Base-by-base conservation (phyloP, 2,888 invertebrate genomes). In the Ptychoptera albimana region DNA sequence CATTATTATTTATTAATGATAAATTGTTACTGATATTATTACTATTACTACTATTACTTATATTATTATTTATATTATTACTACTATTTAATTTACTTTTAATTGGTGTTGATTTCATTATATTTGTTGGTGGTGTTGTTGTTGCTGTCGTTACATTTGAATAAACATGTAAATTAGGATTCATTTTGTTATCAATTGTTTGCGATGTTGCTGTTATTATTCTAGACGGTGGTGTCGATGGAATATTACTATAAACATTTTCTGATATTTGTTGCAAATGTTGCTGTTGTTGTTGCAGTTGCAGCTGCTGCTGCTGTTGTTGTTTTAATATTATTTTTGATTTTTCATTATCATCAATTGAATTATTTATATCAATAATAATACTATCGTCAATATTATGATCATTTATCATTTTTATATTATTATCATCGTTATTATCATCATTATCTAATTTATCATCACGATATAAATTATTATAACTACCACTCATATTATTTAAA, bases 241-340 rank as follows among this genome's bases (percentile, higher is more conserved):
- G 60, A 52, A 66, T 58, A 53, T 66, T 66, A 53, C 62, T 63
- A 52, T 66, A 66, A 53, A 64, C 59, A 48, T 63, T 65, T 50
- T 66, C 65, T 5, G 58, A 54, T 49, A 23, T 5, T 23, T 23
- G 23, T 23, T 23, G 23, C 23, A 5, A 7, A 41, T 32, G 45
- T 39, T 31, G 44, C 45, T 35, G 42, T 40, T 41, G 48, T 42
- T 37, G 50, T 23, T 23, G 23, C 23, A 5, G 23, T 43, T 32
- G 45, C 41, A 29, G 44, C 45, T 35, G 42, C 42, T 41, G 48
- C 39, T 37, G 50, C 47, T 43, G 47, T 37, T n/a, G 44, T 30
- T 15, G 44, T 30, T 31, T 43, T 36, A 14, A 43, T 8, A 16
- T 15, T 7, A 35, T 39, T 36, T 34, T 40, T 7, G 14, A n/a